Base-by-base conservation (phyloP, 2,113 vertebrate species). In the Narcine bancroftii region DNA sequence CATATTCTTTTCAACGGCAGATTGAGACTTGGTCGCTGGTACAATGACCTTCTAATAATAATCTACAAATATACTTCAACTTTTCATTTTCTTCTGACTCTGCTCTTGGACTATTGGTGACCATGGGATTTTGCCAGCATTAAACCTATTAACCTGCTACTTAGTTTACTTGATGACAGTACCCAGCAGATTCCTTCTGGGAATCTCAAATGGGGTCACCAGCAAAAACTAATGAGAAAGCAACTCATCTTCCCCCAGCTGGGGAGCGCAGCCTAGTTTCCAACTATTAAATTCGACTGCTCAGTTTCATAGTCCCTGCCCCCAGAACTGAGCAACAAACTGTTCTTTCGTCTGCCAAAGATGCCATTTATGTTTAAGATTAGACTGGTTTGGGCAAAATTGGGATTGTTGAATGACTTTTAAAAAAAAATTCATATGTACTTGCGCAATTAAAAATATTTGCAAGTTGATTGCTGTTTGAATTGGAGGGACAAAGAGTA, bases 111-210 rank as follows among this genome's bases (percentile, higher is more conserved):
- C 33, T 5, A 60, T 85, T 85, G 76, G 42, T 15, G 65, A 39
- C 53, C n/a, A 85, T 36, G 33, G 5, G 15, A 7, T 85, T 85
- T 60, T 36, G 29, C 50, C 53, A 60, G 33, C 50, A 60, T 29
- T 33, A 83, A 56, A n/a, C n/a, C 50, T 56, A 56, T 33, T 85
- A 60, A 36, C 81, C 81, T 60, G 53, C 81, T 36, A 53, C 53
- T 85, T 85, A 60, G 81, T 85, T 85, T 85, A 85, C 33, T 85
- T 15, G 13, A 50, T 24, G 53, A 3, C 33, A 85, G 33, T 21
- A 60, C n/a, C 33, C 33, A 85, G 53, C n/a, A 29, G 33, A 85
- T 85, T 36, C 81, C 81, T 36, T 60, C 81, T 85, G 81, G 81
- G 33, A 85, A 21, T n/a, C 53, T 36, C 53, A 87, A 87, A 63